These are phyloP conservation scores for Eupeodes latifasciatus DNA, from an alignment of 2,888 invertebrate species.

Conservation along the genomic window DNA sequence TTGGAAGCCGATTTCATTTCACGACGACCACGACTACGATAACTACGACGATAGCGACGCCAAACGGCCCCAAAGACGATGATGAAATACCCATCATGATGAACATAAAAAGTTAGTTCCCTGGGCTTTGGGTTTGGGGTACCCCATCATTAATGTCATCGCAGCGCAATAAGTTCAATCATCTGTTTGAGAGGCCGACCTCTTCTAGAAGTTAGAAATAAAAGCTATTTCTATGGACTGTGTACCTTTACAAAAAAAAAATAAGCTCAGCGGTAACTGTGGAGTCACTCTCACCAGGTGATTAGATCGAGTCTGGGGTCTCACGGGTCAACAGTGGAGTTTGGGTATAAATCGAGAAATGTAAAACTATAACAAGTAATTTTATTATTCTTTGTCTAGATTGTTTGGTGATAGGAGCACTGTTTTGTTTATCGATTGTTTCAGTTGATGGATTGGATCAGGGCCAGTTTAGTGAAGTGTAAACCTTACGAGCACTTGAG, in stretches of 20 bases:
- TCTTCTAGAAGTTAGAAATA: constrained; percentile 1
- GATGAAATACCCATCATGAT: constrained; percentile 34
- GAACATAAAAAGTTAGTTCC: constrained; percentile 37
- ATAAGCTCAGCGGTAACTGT: neutral
- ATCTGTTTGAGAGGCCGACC: constrained; percentile 15
- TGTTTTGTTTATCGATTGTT: constrained; percentile 9
- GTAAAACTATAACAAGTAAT: constrained; percentile 47
- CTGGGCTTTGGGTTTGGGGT: constrained; percentile 19
- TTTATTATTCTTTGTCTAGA: constrained; percentile 36
- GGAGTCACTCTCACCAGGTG: constrained; percentile 47
- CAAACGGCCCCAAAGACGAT: constrained; percentile 8
- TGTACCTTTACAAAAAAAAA: neutral
- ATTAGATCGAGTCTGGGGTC: constrained; percentile 64
- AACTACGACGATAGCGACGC: neutral
- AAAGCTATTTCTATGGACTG: constrained; percentile 1
- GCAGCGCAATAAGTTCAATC: constrained; percentile 63
- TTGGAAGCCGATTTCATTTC: constrained; percentile 57
- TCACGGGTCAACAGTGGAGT: constrained; percentile 17
- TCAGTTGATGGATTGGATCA: neutral
- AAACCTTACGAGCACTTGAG: neutral
- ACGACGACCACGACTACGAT: neutral
- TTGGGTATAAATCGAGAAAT: constrained; percentile 27
- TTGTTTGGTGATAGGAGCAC: constrained; percentile 44
- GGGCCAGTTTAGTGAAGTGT: neutral
- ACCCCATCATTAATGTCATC: constrained; percentile 67